Conservation (phyloP, 92 coral and sea anemone species). For the Porites cylindrica region DNA sequence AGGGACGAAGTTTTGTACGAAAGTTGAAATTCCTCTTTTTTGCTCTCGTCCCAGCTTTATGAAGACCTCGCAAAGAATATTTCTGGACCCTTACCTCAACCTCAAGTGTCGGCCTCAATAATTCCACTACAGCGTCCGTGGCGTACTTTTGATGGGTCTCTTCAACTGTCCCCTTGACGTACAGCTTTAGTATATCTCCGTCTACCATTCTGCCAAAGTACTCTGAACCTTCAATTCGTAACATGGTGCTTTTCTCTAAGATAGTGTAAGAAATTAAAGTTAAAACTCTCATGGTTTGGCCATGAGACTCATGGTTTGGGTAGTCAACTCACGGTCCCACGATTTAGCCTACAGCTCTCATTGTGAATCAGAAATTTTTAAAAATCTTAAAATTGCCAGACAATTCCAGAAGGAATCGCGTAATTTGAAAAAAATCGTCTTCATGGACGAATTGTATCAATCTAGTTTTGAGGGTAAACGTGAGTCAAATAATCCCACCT, state of each 20-base stretch:
- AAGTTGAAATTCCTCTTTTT: not conserved
- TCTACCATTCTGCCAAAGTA: slow-evolving; percentile 60
- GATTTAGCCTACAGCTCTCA: no score
- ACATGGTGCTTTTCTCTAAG: slow-evolving; percentile 46
- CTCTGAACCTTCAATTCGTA: slow-evolving; percentile 51
- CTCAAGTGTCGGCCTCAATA: slow-evolving; percentile 63
- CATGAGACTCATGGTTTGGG: not conserved
- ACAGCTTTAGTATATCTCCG: slow-evolving; percentile 71
- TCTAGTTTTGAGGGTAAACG: no score
- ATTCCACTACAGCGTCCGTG: slow-evolving; percentile 64
- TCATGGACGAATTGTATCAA: no score
- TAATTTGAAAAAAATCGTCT: no score
- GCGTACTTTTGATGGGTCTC: slow-evolving; percentile 71
- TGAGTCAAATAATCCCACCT: no score
- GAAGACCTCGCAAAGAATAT: not conserved
- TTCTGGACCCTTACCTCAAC: slow-evolving; percentile 34
- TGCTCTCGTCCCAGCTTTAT: not conserved
- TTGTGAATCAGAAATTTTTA: no score
- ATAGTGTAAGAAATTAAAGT: not conserved
- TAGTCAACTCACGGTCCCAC: no score
- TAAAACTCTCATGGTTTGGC: not conserved
- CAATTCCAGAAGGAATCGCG: no score
- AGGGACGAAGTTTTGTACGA: no score
- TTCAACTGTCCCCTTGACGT: slow-evolving; percentile 59
- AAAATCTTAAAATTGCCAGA: no score